Evolutionary conservation across 2,113 vertebrate genomes (phyloP), one percentile per base, ranked within the genome.

Genomic region (Ahaetulla prasina): DNA sequence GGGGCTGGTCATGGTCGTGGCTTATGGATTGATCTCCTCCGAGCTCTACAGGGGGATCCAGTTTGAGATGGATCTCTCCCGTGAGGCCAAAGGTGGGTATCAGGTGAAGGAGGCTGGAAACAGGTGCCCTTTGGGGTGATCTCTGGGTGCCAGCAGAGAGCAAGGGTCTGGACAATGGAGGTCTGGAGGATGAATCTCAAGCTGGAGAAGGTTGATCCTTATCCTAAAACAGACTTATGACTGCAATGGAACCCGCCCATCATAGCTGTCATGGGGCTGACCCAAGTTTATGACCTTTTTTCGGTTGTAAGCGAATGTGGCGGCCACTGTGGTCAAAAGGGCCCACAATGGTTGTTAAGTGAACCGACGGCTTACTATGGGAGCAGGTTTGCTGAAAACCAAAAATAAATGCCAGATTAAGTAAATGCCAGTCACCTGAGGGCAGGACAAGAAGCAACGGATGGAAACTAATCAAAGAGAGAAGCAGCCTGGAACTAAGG

Each of bases 1-100:
- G 0, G 98, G 98, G 0, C 95, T 97, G 93, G 97, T 98, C 68
- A 98, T 98, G 97, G 95, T 93, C 0, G 96, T 98, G 93, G 97
- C 98, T 0, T 98, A 98, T 0, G 98, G 98, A 4, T 96, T 98
- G 27, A 98, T 98, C 94, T 98, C 98, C 86, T 96, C 97, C 0
- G 98, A 98, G 94, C 98, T 98, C 92, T 98, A 97, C 96, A 93
- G 97, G 0, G 97, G 98, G 30, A 97, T 98, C 86, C 97, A 95
- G 94, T 98, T 98, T 27, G 97, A 98, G 60, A 90, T 97, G 95
- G 94, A 93, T n/a, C 0, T 95, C 80, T 96, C 94, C 80, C 95
- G 93, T 25, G 94, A 97, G 0, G 90, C 92, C 1, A 87, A 92
- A 95, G 97, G 97, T 97, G 91, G 54, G 94, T 89, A 11, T 9